Base-by-base conservation (phyloP, 2,888 invertebrate genomes). In the Andrena chrysosceles region DNA sequence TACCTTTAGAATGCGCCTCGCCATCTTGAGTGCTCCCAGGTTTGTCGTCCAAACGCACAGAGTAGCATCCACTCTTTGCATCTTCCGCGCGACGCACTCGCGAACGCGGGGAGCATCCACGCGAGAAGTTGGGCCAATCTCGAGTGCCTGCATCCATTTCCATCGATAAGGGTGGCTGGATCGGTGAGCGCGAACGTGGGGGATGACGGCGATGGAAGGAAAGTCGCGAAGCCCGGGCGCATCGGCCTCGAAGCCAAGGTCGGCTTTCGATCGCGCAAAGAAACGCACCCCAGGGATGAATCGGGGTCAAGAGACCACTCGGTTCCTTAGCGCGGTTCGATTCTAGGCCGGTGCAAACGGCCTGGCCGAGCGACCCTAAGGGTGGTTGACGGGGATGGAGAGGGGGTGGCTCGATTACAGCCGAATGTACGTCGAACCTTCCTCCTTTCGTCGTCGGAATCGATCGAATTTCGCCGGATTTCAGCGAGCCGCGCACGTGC, bases 401-500 rank as follows among this genome's bases (percentile, higher is more conserved):
- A 66, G 77, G 71, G 31, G 67, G 56, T 35, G 72, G 79, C 82
- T 77, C 85, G 85, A 85, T 87, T 81, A 77, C 85, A 83, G 23
- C 72, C 80, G 71, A 73, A 63, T 75, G 83, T 81, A 83, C 87
- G 85, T 77, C 81, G 85, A 88, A 88, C 82, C 89, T 85, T 81
- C 82, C 73, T 74, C 77, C 62, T 80, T 80, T 77, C 71, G 48
- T 73, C 68, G 35, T 70, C 31, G 62, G 83, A 88, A 87, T 87
- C 87, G 87, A 87, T 88, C 88, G 86, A 88, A 86, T 88, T 88
- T 88, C 77, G 81, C 77, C 86, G 86, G 88, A 87, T 88, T 87
- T 88, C 82, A 88, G 81, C 75, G 73, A 42, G 69, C 71, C 87
- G 87, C 87, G 87, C 87, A 88, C 87, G 88, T 88, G 87, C 85